Conservation (phyloP, 2,888 invertebrate species). For the Lordiphosa andalusiaca region DNA sequence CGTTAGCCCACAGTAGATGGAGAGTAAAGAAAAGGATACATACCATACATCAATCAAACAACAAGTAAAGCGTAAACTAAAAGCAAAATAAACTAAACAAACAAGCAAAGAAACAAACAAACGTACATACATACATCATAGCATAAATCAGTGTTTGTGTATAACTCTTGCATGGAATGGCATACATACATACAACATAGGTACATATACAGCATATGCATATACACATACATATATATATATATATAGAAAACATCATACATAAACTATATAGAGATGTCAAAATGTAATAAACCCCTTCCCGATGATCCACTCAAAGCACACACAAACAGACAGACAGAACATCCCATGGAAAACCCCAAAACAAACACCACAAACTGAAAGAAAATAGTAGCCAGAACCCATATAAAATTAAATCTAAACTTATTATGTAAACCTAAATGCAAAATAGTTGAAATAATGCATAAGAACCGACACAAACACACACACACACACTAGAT, state of each 20-base stretch:
- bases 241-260: conserved; percentile 35
- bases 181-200: conserved; percentile 41
- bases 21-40: conserved; percentile 48
- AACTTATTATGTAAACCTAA: conserved; percentile 34
- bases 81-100: conserved; percentile 18
- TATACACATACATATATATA: conserved; percentile 20
- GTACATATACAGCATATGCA: conserved; percentile 45
- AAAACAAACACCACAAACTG: no score
- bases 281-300: conserved; percentile 24
- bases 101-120: conserved; percentile 18
- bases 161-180: conserved; percentile 61
- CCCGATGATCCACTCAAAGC: conserved; percentile 28
- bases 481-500: conserved; percentile 27
- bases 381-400: no score
- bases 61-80: background rate
- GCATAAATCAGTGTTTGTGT: conserved; percentile 63
- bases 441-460: conserved; percentile 10
- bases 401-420: conserved; percentile 32
- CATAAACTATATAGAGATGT: conserved; percentile 32
- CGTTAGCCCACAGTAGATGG: conserved; percentile 64
- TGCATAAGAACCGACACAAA: no score
- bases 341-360: conserved; percentile 28
- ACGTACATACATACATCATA: conserved; percentile 28
- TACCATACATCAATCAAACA: conserved; percentile 39
- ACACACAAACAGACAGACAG: conserved; percentile 11